These are phyloP conservation scores for Cyprinodon variegatus DNA, from an alignment of 2,113 vertebrate species.

Conservation along the genomic window DNA sequence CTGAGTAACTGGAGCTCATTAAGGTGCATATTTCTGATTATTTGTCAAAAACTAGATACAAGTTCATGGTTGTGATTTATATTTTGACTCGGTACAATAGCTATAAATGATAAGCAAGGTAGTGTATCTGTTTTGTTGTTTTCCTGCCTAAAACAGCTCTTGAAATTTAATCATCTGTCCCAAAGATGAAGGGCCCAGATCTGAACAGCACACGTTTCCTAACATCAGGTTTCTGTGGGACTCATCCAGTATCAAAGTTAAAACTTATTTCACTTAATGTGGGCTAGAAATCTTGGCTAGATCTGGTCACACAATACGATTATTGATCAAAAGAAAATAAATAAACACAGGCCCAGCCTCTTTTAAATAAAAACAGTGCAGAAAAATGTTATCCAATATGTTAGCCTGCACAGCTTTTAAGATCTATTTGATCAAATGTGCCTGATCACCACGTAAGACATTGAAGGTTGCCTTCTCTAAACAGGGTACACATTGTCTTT, in stretches of 20 bases:
- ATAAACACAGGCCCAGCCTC: background rate
- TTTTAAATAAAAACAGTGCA: conserved; percentile 1
- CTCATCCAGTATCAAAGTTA: conserved; percentile 18
- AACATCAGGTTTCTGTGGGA: conserved; percentile 4
- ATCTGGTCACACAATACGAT: background rate
- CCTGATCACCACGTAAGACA: background rate
- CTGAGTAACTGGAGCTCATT: too few relatives aligned
- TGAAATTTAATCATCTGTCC: conserved; percentile 24
- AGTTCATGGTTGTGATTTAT: background rate
- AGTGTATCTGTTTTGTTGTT: conserved; percentile 8
- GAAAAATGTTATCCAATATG: background rate
- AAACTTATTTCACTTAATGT: conserved; percentile 11
- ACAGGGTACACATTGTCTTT: background rate
- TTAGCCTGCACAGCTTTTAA: background rate
- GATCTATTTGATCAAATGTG: background rate
- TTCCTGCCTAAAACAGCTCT: conserved; percentile 17
- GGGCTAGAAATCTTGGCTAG: conserved; percentile 3
- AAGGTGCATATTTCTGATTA: background rate
- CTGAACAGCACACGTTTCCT: conserved; percentile 34
- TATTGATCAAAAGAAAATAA: conserved; percentile 6
- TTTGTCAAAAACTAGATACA: background rate
- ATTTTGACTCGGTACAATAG: background rate
- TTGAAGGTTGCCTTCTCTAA: background rate
- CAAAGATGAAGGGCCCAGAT: conserved; percentile 33
- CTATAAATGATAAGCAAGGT: background rate